Percentiles rank a stretch among this genome's conserved stretches.
These are phyloP conservation scores for Taeniopygia guttata DNA, from an alignment of 2,797 vertebrate species.

Conservation along the genomic window DNA sequence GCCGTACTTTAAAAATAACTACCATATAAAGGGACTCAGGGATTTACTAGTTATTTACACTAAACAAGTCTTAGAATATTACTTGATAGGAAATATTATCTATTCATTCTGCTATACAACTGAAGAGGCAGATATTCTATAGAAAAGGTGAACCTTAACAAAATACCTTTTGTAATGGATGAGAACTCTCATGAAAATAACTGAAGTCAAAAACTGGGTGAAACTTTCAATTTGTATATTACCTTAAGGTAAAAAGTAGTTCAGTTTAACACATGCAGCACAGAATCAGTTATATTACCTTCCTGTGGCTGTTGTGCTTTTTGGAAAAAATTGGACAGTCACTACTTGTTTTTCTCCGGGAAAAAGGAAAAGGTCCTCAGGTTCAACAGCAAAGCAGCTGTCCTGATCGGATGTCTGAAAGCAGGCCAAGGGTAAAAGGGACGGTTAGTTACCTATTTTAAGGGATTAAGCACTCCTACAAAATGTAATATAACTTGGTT, in stretches of 20 bases:
- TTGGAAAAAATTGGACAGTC: slow-evolving; percentile 81
- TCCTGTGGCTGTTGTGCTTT: slow-evolving; percentile 67
- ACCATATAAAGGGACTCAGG: neutral
- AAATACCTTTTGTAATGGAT: neutral
- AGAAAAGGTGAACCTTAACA: neutral
- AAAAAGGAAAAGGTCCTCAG: slow-evolving; percentile 82
- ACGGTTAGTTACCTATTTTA: neutral
- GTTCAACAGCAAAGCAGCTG: slow-evolving; percentile 83
- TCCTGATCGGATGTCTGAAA: slow-evolving; percentile 78
- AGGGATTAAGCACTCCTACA: neutral
- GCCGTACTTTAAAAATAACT: neutral
- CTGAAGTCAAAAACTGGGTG: neutral
- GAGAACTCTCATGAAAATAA: neutral
- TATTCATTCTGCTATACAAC: neutral
- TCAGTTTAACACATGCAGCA: neutral
- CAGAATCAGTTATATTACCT: slow-evolving; percentile 74
- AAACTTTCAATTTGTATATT: neutral
- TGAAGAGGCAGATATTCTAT: neutral
- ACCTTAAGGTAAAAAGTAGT: neutral
- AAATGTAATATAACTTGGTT: neutral
- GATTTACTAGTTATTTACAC: neutral
- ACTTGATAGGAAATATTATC: neutral
- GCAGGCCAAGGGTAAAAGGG: neutral
- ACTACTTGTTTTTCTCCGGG: slow-evolving; percentile 84
- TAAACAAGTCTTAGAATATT: neutral